Base-by-base conservation (phyloP, 2,888 invertebrate genomes). In the Neuroscelio doddi region DNA sequence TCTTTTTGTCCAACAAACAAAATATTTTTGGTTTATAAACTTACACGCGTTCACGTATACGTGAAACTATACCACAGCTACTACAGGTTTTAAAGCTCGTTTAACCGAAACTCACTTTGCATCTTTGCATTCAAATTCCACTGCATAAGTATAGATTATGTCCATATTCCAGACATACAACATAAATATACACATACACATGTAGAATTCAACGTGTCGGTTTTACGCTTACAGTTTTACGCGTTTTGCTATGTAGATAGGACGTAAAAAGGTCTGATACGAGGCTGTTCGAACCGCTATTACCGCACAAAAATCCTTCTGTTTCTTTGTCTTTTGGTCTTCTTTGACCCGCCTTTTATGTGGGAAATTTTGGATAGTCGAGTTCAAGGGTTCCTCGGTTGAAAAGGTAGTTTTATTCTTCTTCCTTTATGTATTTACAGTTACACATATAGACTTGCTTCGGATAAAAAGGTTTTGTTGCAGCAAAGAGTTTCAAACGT, bases 31-130 rank as follows among this genome's bases (percentile, higher is more conserved):
- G 47, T 64, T 64, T 64, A 36, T 55, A 53, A 64, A 58, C 52
- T 64, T 50, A 30, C 49, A 42, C 46, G 12, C 12, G 15, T 36
- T 41, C 51, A 34, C 55, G 42, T 47, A 30, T 44, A 26, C 41
- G 16, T 10, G 15, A n/a, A 1, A 46, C 57, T 45, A 57, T 53
- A 52, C 39, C 30, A 30, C 59, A 58, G 45, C 41, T 50, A 45
- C 46, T 50, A 49, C 45, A 55, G 55, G 50, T 59, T 64, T 49
- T 17, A 45, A 55, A 55, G 58, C 59, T 59, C 56, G 55, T 55
- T 64, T 59, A 59, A 64, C 30, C 51, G 42, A 64, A 59, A 51
- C 56, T 59, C 53, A 21, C 58, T 53, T 64, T 55, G 44, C 49
- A 42, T 21, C 51, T 17, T 34, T 14, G 55, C 41, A 51, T 52